Percentiles rank a stretch among this genome's conserved stretches.
These are phyloP conservation scores for Leptodactylus fallax DNA, from an alignment of 2,797 vertebrate genomes.

Conservation along the genomic window DNA sequence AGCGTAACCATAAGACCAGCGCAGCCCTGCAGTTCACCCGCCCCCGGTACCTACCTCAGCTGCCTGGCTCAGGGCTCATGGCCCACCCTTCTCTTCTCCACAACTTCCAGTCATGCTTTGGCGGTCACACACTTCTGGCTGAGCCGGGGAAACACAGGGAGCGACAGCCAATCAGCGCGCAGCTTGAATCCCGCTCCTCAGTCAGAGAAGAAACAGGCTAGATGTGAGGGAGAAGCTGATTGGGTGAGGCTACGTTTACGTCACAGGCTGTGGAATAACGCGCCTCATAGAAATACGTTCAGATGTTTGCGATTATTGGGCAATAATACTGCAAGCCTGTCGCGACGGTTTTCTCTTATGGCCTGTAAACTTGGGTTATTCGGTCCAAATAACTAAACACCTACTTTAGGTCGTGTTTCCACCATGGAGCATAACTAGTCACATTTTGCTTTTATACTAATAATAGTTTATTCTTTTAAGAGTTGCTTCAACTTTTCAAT, in stretches of 20 bases:
- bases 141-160: background rate
- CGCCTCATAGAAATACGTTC: no score
- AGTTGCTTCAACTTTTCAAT: no score
- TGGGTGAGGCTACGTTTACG: background rate
- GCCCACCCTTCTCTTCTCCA: background rate
- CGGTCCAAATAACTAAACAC: no score
- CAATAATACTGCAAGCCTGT: no score
- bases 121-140: background rate
- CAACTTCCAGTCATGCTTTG: background rate
- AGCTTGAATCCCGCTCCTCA: background rate
- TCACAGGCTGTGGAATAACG: no score
- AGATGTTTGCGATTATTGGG: no score
- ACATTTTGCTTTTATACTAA: no score
- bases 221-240: background rate
- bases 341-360: no score
- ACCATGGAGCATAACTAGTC: no score
- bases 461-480: no score
- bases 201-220: background rate
- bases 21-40: background rate
- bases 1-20: background rate
- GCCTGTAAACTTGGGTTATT: no score
- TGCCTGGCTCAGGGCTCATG: background rate
- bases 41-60: background rate
- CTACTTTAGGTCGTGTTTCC: no score
- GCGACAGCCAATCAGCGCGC: background rate